Evolutionary conservation across 2,888 invertebrate genomes (phyloP).

Genomic region (Limnephilus auricula): DNA sequence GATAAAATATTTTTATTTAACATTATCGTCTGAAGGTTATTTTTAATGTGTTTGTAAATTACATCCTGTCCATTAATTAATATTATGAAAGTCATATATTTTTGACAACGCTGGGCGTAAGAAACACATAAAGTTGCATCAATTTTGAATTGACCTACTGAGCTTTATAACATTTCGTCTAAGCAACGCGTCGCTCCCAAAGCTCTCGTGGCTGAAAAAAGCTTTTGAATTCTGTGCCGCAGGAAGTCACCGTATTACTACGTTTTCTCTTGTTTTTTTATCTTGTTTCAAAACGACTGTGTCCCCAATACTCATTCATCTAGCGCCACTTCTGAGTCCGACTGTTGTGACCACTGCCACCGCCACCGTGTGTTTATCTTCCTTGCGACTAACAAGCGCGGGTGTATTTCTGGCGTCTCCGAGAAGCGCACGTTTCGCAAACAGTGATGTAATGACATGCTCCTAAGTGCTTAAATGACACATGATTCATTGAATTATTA

Average conservation of each 20-base stretch:
- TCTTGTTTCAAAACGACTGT: conserved; percentile 58
- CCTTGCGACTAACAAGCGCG: conserved; percentile 31
- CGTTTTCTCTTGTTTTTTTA: conserved; percentile 42
- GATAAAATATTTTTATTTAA: neutral
- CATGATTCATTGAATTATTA: conserved; percentile 21
- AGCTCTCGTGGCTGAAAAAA: conserved; percentile 42
- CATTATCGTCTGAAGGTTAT: neutral
- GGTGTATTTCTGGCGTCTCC: conserved; percentile 47
- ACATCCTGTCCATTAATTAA: neutral
- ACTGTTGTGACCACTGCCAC: neutral
- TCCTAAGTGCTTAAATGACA: conserved; percentile 15
- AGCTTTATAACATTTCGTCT: neutral
- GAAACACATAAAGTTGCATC: conserved; percentile 14
- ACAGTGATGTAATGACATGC: conserved; percentile 51
- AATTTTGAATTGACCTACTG: conserved; percentile 4
- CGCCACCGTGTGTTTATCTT: conserved; percentile 52
- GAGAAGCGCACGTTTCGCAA: conserved; percentile 50
- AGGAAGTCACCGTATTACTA: conserved; percentile 58
- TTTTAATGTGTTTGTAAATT: neutral
- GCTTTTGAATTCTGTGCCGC: conserved; percentile 49
- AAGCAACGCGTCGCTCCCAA: conserved; percentile 19
- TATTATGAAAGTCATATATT: neutral
- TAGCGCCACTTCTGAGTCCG: conserved; percentile 19
- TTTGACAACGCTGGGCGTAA: neutral
- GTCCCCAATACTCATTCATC: conserved; percentile 65